These are phyloP conservation scores for Callinectes sapidus DNA, from an alignment of 2,888 invertebrate genomes.

Conservation along the genomic window DNA sequence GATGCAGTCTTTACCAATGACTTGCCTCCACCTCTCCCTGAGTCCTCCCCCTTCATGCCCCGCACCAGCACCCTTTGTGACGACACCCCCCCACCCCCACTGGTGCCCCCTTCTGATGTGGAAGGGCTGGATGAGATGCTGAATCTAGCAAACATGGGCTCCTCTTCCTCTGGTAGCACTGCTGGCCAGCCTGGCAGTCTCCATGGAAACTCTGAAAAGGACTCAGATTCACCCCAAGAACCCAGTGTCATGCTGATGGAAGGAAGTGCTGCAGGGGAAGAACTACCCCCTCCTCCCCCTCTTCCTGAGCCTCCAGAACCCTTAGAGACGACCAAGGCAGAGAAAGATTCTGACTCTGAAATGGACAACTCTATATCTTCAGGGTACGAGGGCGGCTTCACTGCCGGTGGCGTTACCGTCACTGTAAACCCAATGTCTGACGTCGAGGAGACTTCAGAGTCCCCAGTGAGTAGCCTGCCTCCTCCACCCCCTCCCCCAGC, in stretches of 20 bases:
- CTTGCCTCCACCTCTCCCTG: slow-evolving; percentile 57
- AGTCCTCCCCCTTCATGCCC: slow-evolving; percentile 45
- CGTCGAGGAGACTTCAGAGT: slow-evolving; percentile 54
- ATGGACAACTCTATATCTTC: slow-evolving; percentile 64
- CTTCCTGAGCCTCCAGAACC: slow-evolving; percentile 45
- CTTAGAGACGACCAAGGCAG: neutral
- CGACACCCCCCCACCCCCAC: slow-evolving; percentile 57
- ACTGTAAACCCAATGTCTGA: slow-evolving; percentile 71
- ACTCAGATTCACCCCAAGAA: slow-evolving; percentile 66
- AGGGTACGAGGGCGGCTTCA: slow-evolving; percentile 62
- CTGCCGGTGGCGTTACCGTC: slow-evolving; percentile 66
- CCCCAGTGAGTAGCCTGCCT: slow-evolving; percentile 34
- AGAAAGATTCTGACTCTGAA: slow-evolving; percentile 57
- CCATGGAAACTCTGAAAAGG: slow-evolving; percentile 65
- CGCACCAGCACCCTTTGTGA: slow-evolving; percentile 57
- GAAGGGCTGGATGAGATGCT: slow-evolving; percentile 62
- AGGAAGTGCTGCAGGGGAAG: slow-evolving; percentile 18
- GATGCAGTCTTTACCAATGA: slow-evolving; percentile 62
- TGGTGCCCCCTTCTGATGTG: slow-evolving; percentile 62
- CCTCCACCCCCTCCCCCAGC: slow-evolving; percentile 35
- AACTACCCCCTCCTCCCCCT: slow-evolving; percentile 60
- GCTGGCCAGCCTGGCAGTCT: slow-evolving; percentile 63
- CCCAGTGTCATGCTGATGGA: slow-evolving; percentile 48
- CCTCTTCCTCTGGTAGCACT: slow-evolving; percentile 63
- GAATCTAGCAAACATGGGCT: slow-evolving; percentile 49